A percentile compares a stretch with the other conserved stretches of the same genome.
Evolutionary conservation across 2,888 invertebrate species (phyloP).

Genomic region (Formica aserva): DNA sequence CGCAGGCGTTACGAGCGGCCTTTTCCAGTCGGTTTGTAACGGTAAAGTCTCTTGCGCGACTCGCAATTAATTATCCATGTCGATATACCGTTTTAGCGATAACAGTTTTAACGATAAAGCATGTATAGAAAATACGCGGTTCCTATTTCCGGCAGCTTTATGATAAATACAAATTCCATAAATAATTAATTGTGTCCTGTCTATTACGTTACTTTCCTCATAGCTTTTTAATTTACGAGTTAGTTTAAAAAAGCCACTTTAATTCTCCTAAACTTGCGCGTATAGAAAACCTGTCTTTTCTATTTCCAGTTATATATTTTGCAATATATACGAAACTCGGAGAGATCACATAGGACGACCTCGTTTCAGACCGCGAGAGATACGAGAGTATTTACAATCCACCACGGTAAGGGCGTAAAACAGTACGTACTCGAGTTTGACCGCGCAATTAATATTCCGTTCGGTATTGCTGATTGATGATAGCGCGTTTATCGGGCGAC

Average conservation of each 20-base stretch:
- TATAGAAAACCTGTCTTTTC: neutral
- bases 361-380: neutral
- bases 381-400: slow-evolving; percentile 10
- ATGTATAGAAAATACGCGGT: neutral
- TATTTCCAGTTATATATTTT: neutral
- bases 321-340: too few relatives aligned
- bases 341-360: neutral
- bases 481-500: slow-evolving; percentile 65
- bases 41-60: neutral
- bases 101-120: slow-evolving; percentile 21
- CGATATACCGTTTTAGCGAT: slow-evolving; percentile 26
- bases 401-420: slow-evolving; percentile 27
- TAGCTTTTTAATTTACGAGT: neutral
- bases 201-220: neutral
- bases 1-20: neutral
- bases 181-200: slow-evolving; percentile 38
- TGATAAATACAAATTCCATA: slow-evolving; percentile 26
- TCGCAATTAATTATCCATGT: slow-evolving; percentile 23
- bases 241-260: neutral
- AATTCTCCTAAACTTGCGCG: neutral
- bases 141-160: neutral
- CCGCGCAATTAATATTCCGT: slow-evolving; percentile 67
- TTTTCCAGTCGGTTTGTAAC: neutral
- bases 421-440: slow-evolving; percentile 54
- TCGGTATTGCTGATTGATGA: slow-evolving; percentile 68